phyloP scores from a whole-genome alignment of 1,140 invertebrate genomes.

The Zaprionus davidi region DNA sequence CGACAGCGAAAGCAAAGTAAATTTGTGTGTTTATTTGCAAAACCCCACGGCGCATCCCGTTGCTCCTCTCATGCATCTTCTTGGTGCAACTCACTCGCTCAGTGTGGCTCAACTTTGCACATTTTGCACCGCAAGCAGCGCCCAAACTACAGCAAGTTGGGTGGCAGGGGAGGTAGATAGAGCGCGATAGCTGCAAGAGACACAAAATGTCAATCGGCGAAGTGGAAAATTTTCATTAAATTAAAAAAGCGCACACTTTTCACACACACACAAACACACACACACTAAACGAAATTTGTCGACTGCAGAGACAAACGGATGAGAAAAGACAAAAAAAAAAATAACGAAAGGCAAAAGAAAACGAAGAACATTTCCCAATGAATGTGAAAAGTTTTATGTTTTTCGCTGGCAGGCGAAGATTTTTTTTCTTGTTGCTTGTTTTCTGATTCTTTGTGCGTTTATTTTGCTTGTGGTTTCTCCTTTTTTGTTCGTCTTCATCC shows the following conservation, averaged over 20 bases:
- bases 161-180: slow-evolving; percentile 2
- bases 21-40: slow-evolving; percentile 80
- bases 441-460: slow-evolving; percentile 39
- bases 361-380: slow-evolving; percentile 60
- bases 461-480: slow-evolving; percentile 40
- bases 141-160: slow-evolving; percentile 40
- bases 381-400: slow-evolving; percentile 82
- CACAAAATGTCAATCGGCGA: slow-evolving; percentile 83
- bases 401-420: slow-evolving; percentile 76
- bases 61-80: neutral
- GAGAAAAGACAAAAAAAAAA: slow-evolving; percentile 20
- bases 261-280: slow-evolving; percentile 48
- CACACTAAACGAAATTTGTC: slow-evolving; percentile 48
- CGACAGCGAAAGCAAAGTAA: slow-evolving; percentile 71
- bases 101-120: slow-evolving; percentile 50
- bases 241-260: slow-evolving; percentile 82
- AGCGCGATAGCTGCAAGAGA: slow-evolving; percentile 52
- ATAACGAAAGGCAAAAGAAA: slow-evolving; percentile 23
- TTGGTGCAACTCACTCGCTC: neutral
- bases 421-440: slow-evolving; percentile 57
- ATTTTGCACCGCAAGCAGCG: slow-evolving; percentile 61
- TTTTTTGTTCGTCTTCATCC: neutral
- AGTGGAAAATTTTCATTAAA: slow-evolving; percentile 84
- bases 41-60: slow-evolving; percentile 48
- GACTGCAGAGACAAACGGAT: slow-evolving; percentile 45